phyloP scores from a whole-genome alignment of 2,888 invertebrate genomes.

The Slavum lentiscoides region DNA sequence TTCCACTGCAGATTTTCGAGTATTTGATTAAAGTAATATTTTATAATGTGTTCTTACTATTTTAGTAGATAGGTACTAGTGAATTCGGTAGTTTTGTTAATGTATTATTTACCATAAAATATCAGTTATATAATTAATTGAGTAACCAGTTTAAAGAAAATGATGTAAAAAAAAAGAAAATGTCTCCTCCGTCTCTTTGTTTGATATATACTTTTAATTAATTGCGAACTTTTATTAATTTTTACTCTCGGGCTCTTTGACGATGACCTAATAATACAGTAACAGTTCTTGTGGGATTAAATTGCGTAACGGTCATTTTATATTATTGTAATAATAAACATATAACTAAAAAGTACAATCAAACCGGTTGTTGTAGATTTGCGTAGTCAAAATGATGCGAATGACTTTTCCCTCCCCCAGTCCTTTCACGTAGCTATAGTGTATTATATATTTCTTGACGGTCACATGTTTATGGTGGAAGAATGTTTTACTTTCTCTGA shows the following conservation, averaged over 20 bases:
- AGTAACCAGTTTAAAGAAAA: too few species aligned
- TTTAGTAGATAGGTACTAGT: too few species aligned
- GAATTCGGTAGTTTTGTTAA: too few species aligned
- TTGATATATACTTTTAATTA: not conserved
- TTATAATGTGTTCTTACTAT: too few species aligned
- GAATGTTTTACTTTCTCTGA: conserved; percentile 49
- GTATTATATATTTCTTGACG: not conserved
- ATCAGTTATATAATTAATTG: too few species aligned
- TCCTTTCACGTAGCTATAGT: conserved; percentile 22
- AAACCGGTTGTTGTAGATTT: conserved; percentile 40
- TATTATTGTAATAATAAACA: conserved; percentile 28
- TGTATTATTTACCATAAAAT: too few species aligned
- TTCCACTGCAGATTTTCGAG: too few species aligned
- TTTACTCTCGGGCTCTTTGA: conserved; percentile 31
- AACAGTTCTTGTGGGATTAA: not conserved
- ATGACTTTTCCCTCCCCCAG: conserved; percentile 10
- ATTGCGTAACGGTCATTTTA: conserved; percentile 38
- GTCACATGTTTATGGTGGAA: conserved; percentile 32
- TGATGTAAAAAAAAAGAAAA: too few species aligned
- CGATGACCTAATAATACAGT: conserved; percentile 14
- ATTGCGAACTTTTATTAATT: not conserved
- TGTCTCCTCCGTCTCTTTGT: not conserved
- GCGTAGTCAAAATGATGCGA: conserved; percentile 39
- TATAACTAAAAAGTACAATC: conserved; percentile 34
- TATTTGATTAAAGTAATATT: too few species aligned